These are phyloP conservation scores for Drosophila tsacasi DNA, from an alignment of 1,140 invertebrate species.

Conservation along the genomic window DNA sequence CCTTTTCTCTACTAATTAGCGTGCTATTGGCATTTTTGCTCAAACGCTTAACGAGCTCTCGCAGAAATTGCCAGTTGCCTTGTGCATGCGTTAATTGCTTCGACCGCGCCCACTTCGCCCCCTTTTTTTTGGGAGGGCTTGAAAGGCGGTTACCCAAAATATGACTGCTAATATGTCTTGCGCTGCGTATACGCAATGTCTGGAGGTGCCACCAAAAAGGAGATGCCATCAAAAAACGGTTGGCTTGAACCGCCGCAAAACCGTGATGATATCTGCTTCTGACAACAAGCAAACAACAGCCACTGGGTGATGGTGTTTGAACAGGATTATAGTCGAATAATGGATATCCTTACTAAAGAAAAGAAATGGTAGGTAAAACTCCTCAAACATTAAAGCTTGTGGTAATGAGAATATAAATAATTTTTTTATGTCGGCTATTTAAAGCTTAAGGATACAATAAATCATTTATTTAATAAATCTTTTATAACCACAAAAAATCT, in stretches of 20 bases:
- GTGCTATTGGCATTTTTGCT: slow-evolving; percentile 80
- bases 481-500: too few relatives aligned
- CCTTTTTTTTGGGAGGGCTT: neutral
- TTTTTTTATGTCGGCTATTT: too few relatives aligned
- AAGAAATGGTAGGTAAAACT: neutral
- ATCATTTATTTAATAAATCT: too few relatives aligned
- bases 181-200: slow-evolving; percentile 69
- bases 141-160: slow-evolving; percentile 9
- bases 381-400: too few relatives aligned
- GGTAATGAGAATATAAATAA: too few relatives aligned
- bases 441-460: too few relatives aligned
- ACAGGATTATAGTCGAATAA: neutral
- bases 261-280: slow-evolving; percentile 34
- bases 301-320: neutral
- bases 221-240: slow-evolving; percentile 51
- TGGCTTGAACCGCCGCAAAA: slow-evolving; percentile 37
- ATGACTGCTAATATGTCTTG: slow-evolving; percentile 49
- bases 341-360: neutral
- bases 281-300: slow-evolving; percentile 43
- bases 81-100: slow-evolving; percentile 45
- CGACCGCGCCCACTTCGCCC: slow-evolving; percentile 5
- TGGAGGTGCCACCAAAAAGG: slow-evolving; percentile 57
- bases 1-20: slow-evolving; percentile 69
- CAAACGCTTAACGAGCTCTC: slow-evolving; percentile 81
- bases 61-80: slow-evolving; percentile 62